Evolutionary conservation across 2,113 vertebrate genomes (phyloP).

Genomic region (Sprattus sprattus): DNA sequence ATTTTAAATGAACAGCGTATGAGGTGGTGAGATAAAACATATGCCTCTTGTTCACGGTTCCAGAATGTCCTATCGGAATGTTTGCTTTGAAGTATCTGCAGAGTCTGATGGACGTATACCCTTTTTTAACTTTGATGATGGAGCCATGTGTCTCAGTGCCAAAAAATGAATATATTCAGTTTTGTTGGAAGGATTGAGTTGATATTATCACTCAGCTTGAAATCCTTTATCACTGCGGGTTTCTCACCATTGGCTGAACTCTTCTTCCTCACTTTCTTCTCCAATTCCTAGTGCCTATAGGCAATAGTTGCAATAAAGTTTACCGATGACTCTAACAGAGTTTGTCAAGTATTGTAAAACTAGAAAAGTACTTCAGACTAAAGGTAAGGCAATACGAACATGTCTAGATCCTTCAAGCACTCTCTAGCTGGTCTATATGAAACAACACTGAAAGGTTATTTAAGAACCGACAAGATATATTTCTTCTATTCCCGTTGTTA

Average conservation of each 20-base stretch:
- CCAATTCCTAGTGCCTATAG: neutral
- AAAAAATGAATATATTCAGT: neutral
- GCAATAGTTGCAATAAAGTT: neutral
- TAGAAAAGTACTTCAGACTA: neutral
- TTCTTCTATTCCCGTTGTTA: too few relatives aligned
- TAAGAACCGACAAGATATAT: too few relatives aligned
- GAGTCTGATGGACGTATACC: conserved; percentile 20
- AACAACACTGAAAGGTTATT: too few relatives aligned
- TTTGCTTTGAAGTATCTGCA: conserved; percentile 29
- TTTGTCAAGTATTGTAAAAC: neutral
- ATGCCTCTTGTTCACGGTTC: neutral
- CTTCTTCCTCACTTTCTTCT: neutral
- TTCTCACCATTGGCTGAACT: neutral
- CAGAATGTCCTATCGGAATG: neutral
- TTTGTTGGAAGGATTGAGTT: conserved; percentile 1
- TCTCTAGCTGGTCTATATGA: neutral
- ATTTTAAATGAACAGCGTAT: conserved; percentile 48
- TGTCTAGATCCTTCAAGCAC: too few relatives aligned
- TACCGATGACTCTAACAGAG: neutral
- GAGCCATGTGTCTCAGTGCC: neutral
- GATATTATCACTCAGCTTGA: conserved; percentile 13
- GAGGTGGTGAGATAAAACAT: conserved; percentile 29
- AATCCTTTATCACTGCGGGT: neutral
- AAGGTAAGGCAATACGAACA: neutral
- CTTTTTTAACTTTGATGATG: conserved; percentile 9